phyloP scores from a whole-genome alignment of 2,113 vertebrate species.

The Strix aluco region DNA sequence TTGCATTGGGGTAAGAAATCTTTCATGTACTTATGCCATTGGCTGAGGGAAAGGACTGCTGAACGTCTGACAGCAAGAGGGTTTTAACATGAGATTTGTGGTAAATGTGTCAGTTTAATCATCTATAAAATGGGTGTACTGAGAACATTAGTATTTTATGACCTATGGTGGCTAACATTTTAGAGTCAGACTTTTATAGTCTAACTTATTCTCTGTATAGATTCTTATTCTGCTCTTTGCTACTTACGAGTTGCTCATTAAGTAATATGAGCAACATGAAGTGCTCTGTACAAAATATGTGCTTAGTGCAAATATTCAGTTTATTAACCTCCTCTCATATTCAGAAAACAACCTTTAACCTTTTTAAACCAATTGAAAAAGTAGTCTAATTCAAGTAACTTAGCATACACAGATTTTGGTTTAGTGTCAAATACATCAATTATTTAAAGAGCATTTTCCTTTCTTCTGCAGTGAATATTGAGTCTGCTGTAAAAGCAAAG shows the following conservation, averaged over 20 bases:
- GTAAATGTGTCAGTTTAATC: neutral
- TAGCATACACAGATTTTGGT: neutral
- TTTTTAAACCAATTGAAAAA: neutral
- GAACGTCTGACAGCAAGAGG: neutral
- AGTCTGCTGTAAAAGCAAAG: conserved; percentile 52
- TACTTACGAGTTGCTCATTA: neutral
- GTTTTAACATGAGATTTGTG: neutral
- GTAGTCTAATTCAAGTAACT: neutral
- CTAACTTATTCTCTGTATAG: neutral
- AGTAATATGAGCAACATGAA: neutral
- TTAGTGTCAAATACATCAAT: neutral
- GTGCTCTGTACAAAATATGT: neutral
- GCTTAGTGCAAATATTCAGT: neutral
- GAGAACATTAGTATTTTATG: neutral
- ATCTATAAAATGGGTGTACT: neutral
- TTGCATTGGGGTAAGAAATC: neutral
- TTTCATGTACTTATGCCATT: fast-evolving
- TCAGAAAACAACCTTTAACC: neutral
- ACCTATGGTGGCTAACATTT: neutral
- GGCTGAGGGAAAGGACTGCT: neutral
- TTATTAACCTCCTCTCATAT: neutral
- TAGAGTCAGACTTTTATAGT: neutral
- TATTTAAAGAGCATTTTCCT: neutral
- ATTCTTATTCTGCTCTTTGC: neutral
- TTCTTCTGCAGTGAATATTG: conserved; percentile 34